Conservation (phyloP, 2,888 invertebrate genomes). For the Peribatodes rhomboidaria region DNA sequence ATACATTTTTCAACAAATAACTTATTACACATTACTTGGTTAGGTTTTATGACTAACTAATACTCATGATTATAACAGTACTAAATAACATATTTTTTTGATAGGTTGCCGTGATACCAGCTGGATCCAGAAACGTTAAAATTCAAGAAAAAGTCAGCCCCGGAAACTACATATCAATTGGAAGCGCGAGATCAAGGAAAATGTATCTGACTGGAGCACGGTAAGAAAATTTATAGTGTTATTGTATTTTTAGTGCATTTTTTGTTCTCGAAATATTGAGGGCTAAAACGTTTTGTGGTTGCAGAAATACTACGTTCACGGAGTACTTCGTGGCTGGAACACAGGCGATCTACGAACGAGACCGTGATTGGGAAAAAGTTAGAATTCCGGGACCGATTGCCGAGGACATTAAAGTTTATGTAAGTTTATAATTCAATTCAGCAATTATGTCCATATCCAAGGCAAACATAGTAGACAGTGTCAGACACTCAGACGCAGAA, state of each 20-base stretch:
- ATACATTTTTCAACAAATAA: too few relatives aligned
- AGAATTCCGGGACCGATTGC: constrained; percentile 93
- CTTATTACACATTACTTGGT: too few relatives aligned
- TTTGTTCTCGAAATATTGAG: not conserved
- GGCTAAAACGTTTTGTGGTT: constrained; percentile 42
- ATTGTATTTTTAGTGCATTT: not conserved
- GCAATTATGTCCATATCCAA: too few relatives aligned
- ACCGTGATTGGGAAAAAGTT: constrained; percentile 92
- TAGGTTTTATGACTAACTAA: too few relatives aligned
- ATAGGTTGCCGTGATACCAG: constrained; percentile 91
- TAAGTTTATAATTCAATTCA: constrained; percentile 72
- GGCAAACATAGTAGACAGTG: too few relatives aligned
- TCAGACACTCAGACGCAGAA: too few relatives aligned
- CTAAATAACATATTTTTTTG: constrained; percentile 6
- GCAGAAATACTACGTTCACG: constrained; percentile 89
- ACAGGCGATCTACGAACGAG: constrained; percentile 92
- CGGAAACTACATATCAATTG: constrained; percentile 93
- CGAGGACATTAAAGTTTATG: constrained; percentile 93
- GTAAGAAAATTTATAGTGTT: constrained; percentile 70
- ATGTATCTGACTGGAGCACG: constrained; percentile 93
- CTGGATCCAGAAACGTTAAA: constrained; percentile 92
- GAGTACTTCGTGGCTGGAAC: constrained; percentile 94
- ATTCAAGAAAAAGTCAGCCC: constrained; percentile 92
- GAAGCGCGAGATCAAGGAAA: constrained; percentile 88
- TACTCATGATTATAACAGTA: too few relatives aligned